phyloP scores from a whole-genome alignment of 1,140 invertebrate genomes.

The Melanaphis sacchari region DNA sequence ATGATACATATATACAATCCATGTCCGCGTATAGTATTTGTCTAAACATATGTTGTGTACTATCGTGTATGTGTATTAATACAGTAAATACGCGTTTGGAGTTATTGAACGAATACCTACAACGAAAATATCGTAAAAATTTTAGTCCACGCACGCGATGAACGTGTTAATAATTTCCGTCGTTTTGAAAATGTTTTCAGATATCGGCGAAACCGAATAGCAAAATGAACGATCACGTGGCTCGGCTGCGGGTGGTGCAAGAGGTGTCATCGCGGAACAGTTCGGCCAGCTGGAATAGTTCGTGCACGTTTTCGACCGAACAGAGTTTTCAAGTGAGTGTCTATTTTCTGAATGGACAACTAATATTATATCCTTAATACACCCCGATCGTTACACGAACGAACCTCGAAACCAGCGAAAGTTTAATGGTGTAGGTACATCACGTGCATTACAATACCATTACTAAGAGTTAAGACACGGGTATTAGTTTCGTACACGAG shows the following conservation, averaged over 20 bases:
- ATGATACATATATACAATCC: not conserved
- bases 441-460: not conserved
- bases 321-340: constrained; percentile 26
- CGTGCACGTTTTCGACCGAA: constrained; percentile 45
- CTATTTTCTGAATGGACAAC: no score
- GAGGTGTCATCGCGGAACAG: constrained; percentile 48
- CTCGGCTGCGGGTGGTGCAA: constrained; percentile 47
- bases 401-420: not conserved
- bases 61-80: not conserved
- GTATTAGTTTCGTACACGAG: not conserved
- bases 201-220: constrained; percentile 42
- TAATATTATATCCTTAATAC: no score
- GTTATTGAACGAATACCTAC: not conserved
- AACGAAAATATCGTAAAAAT: not conserved
- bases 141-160: not conserved
- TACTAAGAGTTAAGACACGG: not conserved
- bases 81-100: not conserved
- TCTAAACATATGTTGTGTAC: not conserved
- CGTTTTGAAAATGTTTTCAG: constrained; percentile 23
- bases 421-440: not conserved
- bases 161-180: not conserved
- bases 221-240: constrained; percentile 46
- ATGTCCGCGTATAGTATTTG: not conserved
- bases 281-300: constrained; percentile 51
- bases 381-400: not conserved